Evolutionary conservation across 2,888 invertebrate genomes (phyloP).

Genomic region (Lymantria monacha): DNA sequence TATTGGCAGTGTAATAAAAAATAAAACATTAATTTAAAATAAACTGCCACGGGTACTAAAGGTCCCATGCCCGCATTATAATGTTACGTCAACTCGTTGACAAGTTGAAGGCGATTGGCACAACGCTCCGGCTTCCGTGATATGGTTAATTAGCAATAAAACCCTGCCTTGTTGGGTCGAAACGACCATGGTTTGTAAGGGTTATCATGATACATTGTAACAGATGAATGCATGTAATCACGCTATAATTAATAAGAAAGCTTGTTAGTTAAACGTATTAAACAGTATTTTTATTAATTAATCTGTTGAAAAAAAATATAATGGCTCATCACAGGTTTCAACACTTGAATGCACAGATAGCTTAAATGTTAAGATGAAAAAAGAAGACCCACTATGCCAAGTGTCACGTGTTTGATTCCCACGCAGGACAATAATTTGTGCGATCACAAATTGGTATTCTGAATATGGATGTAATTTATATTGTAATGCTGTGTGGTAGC

Average conservation of each 20-base stretch:
- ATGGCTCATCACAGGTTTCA: no score
- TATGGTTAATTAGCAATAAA: slow-evolving; percentile 64
- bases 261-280: no score
- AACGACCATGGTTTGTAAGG: slow-evolving; percentile 27
- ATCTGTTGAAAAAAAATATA: no score
- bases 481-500: no score
- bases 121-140: slow-evolving; percentile 48
- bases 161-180: slow-evolving; percentile 35
- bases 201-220: slow-evolving; percentile 33
- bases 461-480: no score
- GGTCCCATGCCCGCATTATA: slow-evolving; percentile 8
- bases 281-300: no score
- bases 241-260: slow-evolving; percentile 22
- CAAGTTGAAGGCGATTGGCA: slow-evolving; percentile 57
- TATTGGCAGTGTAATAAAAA: background rate
- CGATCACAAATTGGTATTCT: no score
- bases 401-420: no score
- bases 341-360: no score
- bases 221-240: slow-evolving; percentile 29
- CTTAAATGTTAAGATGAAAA: no score
- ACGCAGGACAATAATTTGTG: no score
- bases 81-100: slow-evolving; percentile 46
- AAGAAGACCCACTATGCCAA: no score
- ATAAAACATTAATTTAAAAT: background rate
- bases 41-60: slow-evolving; percentile 6